phyloP scores from a whole-genome alignment of 2,113 vertebrate genomes.

The Sander lucioperca region DNA sequence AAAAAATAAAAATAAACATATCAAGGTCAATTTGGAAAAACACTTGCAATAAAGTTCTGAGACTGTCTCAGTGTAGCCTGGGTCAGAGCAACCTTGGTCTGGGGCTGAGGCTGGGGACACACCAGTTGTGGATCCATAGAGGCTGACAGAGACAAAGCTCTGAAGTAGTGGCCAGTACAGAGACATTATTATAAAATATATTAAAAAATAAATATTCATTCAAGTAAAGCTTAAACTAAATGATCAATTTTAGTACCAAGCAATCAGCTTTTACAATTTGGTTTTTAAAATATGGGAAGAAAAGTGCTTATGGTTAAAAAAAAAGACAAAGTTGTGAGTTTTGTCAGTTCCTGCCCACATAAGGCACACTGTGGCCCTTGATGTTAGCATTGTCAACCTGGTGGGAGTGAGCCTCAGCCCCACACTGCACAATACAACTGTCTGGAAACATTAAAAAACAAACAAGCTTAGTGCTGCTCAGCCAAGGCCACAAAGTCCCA shows the following conservation, averaged over 20 bases:
- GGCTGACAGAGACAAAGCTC: slow-evolving; percentile 49
- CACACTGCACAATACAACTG: slow-evolving; percentile 68
- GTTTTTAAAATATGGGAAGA: slow-evolving; percentile 34
- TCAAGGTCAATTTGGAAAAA: slow-evolving; percentile 75
- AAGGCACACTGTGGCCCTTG: slow-evolving; percentile 76
- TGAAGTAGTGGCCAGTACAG: slow-evolving; percentile 5
- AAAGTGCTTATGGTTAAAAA: background rate
- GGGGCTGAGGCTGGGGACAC: slow-evolving; percentile 72
- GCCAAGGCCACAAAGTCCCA: slow-evolving; percentile 75
- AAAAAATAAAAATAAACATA: slow-evolving; percentile 54
- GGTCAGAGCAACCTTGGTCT: slow-evolving; percentile 73
- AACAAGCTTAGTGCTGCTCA: slow-evolving; percentile 65
- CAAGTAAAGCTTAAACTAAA: slow-evolving; percentile 36
- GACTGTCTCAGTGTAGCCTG: slow-evolving; percentile 65
- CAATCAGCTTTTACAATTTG: slow-evolving; percentile 43
- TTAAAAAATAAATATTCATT: slow-evolving; percentile 11
- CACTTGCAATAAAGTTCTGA: slow-evolving; percentile 53
- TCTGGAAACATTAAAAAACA: slow-evolving; percentile 60
- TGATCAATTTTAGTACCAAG: slow-evolving; percentile 32
- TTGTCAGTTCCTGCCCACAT: slow-evolving; percentile 54
- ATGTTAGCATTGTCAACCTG: slow-evolving; percentile 53
- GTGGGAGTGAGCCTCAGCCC: slow-evolving; percentile 72
- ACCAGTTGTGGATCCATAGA: slow-evolving; percentile 55
- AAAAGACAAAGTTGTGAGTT: slow-evolving; percentile 4
- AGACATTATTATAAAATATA: slow-evolving; percentile 15